Evolutionary conservation across 1,140 invertebrate genomes (phyloP).

Genomic region (Neocloeon triangulifer): DNA sequence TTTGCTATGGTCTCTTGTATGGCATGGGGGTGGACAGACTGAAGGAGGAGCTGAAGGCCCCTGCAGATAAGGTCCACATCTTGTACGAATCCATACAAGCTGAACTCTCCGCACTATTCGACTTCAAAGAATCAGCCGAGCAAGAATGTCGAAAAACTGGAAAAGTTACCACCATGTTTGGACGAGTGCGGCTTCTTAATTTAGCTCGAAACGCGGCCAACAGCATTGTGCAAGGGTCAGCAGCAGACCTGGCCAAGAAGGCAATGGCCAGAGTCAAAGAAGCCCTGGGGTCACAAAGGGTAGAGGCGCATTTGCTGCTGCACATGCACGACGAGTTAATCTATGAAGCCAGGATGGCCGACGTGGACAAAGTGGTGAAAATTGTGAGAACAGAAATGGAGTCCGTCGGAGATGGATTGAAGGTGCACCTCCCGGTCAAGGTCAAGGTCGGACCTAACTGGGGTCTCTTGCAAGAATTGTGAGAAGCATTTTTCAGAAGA

Average conservation of each 20-base stretch:
- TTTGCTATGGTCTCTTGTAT: constrained; percentile 7
- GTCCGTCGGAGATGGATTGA: constrained; percentile 37
- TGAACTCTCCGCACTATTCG: no score
- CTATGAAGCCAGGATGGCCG: constrained; percentile 51
- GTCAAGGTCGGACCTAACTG: constrained; percentile 58
- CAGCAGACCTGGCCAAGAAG: constrained; percentile 79
- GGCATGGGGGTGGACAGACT: constrained; percentile 35
- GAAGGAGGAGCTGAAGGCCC: constrained; percentile 29
- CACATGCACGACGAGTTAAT: constrained; percentile 94
- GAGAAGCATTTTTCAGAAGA: no score
- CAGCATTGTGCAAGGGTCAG: constrained; percentile 85
- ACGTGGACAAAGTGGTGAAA: constrained; percentile 32
- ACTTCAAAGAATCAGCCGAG: no score
- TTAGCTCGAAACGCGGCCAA: constrained; percentile 92
- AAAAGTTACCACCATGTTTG: constrained; percentile 63
- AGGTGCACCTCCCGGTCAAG: constrained; percentile 67
- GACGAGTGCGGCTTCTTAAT: constrained; percentile 55
- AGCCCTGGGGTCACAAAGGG: constrained; percentile 19
- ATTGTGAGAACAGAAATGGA: constrained; percentile 65
- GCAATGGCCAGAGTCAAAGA: constrained; percentile 64
- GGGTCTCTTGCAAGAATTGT: constrained; percentile 37
- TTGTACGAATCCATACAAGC: no score
- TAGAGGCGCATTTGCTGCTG: constrained; percentile 42
- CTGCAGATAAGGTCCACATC: no score
- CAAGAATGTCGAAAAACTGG: constrained; percentile 44